Evolutionary conservation across 2,113 vertebrate genomes (phyloP).

Genomic region (Peromyscus leucopus): DNA sequence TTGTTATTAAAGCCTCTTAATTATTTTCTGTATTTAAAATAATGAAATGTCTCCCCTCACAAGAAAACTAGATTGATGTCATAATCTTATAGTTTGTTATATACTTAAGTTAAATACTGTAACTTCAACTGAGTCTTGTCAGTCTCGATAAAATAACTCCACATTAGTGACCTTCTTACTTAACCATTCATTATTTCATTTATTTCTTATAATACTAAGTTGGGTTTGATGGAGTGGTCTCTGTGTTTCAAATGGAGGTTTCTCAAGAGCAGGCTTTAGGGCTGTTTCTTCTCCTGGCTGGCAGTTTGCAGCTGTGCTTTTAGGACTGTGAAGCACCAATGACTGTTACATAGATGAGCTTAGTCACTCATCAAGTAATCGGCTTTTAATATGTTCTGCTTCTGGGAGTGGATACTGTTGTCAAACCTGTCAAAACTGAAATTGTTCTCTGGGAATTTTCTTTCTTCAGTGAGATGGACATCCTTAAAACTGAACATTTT

Average conservation of each 20-base stretch:
- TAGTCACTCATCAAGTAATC: neutral
- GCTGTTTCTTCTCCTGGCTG: constrained; percentile 40
- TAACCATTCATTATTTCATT: constrained; percentile 43
- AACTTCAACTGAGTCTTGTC: neutral
- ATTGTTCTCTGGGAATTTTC: constrained; percentile 67
- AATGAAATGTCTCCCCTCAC: neutral
- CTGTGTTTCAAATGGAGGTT: neutral
- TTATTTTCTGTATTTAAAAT: constrained; percentile 44
- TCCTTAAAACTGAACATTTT: constrained; percentile 91
- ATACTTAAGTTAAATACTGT: neutral
- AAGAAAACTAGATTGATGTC: neutral
- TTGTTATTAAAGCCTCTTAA: constrained; percentile 1
- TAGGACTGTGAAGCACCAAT: neutral
- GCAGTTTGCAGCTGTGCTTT: neutral
- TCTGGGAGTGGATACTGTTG: neutral
- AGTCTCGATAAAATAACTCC: neutral
- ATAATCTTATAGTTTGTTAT: neutral
- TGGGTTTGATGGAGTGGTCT: neutral
- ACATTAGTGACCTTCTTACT: neutral
- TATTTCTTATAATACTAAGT: neutral
- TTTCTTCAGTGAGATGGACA: constrained; percentile 93
- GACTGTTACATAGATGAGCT: neutral
- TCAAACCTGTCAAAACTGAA: constrained; percentile 49
- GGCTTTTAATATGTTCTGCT: neutral
- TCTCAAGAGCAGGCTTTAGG: constrained; percentile 13